These are phyloP conservation scores for Aurelia aurita DNA, from an alignment of 30 jellyfish, hydroid and myxozoan species.

Conservation along the genomic window DNA sequence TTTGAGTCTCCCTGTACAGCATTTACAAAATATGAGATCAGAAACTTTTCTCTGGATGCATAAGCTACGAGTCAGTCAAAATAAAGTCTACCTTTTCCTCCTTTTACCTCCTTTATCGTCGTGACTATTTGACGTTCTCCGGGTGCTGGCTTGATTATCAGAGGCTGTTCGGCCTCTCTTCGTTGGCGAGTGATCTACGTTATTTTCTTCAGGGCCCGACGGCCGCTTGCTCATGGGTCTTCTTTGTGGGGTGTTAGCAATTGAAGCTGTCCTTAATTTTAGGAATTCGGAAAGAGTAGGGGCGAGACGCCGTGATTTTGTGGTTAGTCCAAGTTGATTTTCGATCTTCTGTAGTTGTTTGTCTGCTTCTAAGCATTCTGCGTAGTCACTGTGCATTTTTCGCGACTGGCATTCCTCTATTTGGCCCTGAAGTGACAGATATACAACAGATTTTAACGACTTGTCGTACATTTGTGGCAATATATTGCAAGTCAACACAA, in stretches of 20 bases:
- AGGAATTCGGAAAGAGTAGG: constrained; percentile 12
- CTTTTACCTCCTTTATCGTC: too few relatives aligned
- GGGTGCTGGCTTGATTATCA: too few relatives aligned
- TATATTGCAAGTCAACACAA: neutral
- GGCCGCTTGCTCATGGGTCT: neutral
- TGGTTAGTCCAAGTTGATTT: constrained; percentile 32
- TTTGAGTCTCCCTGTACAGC: too few relatives aligned
- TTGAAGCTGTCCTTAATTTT: neutral
- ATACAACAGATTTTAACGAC: neutral
- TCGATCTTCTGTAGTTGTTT: constrained; percentile 48
- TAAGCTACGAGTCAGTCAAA: too few relatives aligned
- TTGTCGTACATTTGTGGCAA: neutral
- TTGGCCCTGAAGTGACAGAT: constrained; percentile 26
- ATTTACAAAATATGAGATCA: too few relatives aligned
- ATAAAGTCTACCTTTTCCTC: too few relatives aligned
- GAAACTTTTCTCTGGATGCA: too few relatives aligned
- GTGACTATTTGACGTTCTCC: too few relatives aligned
- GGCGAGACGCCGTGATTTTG: neutral
- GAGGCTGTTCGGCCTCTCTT: constrained; percentile 15
- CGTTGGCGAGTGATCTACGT: neutral
- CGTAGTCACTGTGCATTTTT: constrained; percentile 47
- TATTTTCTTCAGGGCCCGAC: neutral
- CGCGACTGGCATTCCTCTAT: constrained; percentile 42
- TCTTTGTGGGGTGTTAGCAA: neutral
- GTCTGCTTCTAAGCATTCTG: constrained; percentile 65